Evolutionary conservation across 2,888 invertebrate species (phyloP).

Genomic region (Nomada fabriciana): DNA sequence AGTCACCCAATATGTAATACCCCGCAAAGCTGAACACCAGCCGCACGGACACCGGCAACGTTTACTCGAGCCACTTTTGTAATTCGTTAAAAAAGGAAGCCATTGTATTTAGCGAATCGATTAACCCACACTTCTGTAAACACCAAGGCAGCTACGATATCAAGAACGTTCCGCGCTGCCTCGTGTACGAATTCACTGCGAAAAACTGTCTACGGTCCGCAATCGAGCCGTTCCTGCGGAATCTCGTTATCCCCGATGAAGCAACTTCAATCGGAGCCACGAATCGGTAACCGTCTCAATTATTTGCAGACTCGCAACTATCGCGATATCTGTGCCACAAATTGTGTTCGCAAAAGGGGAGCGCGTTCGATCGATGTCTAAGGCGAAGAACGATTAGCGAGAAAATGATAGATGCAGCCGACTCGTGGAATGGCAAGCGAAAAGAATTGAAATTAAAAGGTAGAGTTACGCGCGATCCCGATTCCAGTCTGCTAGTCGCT

Average conservation of each 20-base stretch:
- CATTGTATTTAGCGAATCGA: no score
- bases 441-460: conserved; percentile 4
- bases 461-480: conserved; percentile 17
- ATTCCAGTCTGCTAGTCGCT: conserved; percentile 48
- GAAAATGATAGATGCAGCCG: no score
- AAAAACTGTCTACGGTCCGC: background rate
- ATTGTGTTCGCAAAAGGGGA: no score
- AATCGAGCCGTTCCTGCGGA: background rate
- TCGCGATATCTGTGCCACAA: background rate
- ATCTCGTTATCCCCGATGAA: background rate
- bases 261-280: background rate
- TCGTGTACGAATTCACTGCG: background rate
- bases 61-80: no score
- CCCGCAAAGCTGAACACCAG: no score
- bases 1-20: no score
- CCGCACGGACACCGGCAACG: no score
- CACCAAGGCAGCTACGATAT: no score
- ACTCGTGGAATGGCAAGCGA: background rate
- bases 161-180: background rate
- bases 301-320: background rate
- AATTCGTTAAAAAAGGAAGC: no score
- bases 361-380: no score
- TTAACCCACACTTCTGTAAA: no score
- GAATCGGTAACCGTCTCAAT: conserved; percentile 4
- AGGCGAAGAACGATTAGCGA: no score